phyloP scores from a whole-genome alignment of 2,888 invertebrate species.

The Pachymerium ferrugineum region DNA sequence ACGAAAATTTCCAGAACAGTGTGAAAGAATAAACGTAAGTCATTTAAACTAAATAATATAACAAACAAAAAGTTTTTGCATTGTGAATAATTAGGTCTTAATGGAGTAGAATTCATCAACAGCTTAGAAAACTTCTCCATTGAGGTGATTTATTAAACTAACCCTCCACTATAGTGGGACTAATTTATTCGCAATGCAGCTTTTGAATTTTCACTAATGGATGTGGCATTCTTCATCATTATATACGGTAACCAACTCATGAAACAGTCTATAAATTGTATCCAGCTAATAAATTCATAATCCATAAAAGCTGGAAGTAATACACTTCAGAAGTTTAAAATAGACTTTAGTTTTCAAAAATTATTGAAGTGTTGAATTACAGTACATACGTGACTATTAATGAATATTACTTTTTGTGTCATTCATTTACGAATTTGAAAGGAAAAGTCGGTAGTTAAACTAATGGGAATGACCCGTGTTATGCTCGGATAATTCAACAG shows the following conservation, averaged over 20 bases:
- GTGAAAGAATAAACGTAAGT: no score
- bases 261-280: background rate
- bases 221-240: slow-evolving; percentile 15
- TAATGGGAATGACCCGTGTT: no score
- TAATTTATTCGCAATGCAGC: slow-evolving; percentile 5
- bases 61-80: background rate
- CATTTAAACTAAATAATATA: no score
- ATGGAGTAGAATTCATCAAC: background rate
- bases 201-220: slow-evolving; percentile 1
- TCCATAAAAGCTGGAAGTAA: background rate
- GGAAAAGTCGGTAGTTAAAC: no score
- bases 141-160: background rate
- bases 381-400: no score
- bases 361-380: no score
- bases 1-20: no score
- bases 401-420: no score
- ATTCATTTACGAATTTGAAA: no score
- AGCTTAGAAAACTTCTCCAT: background rate
- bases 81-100: background rate
- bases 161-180: background rate
- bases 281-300: background rate
- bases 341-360: no score
- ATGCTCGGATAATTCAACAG: background rate
- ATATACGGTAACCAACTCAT: background rate
- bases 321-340: background rate